Percentiles rank a stretch among this genome's conserved stretches.
phyloP scores from a whole-genome alignment of 2,888 invertebrate genomes.

The Amphimallon solstitiale region DNA sequence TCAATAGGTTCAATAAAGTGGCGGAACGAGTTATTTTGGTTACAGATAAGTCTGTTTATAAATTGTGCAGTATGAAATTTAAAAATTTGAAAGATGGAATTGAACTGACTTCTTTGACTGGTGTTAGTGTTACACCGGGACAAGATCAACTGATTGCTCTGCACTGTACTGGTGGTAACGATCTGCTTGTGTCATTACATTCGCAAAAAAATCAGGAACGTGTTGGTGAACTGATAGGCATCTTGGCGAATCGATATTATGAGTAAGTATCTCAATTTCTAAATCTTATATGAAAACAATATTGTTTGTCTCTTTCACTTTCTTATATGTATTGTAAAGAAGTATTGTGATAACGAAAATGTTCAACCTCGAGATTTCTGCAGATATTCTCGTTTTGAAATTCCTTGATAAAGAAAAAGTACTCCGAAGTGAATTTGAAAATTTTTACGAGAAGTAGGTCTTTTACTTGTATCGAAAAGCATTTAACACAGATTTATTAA shows the following conservation, averaged over 20 bases:
- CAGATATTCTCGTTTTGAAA: no score
- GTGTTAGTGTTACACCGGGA: slow-evolving; percentile 86
- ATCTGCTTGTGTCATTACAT: slow-evolving; percentile 84
- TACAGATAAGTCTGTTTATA: slow-evolving; percentile 86
- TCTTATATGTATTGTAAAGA: no score
- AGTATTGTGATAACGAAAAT: no score
- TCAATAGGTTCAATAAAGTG: slow-evolving; percentile 71
- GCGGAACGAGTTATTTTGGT: slow-evolving; percentile 90
- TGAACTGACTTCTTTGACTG: slow-evolving; percentile 70
- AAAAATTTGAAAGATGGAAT: slow-evolving; percentile 84
- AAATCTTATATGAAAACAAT: no score
- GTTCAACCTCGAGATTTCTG: no score
- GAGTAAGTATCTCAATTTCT: slow-evolving; percentile 70
- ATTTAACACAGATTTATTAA: no score
- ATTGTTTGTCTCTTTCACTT: no score
- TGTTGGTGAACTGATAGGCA: slow-evolving; percentile 88
- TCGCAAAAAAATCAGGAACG: slow-evolving; percentile 71
- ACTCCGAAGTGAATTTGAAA: no score
- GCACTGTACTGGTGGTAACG: slow-evolving; percentile 88
- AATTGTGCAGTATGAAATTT: slow-evolving; percentile 87
- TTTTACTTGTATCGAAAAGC: no score
- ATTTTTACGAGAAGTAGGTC: no score
- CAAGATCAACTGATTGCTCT: slow-evolving; percentile 88
- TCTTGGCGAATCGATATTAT: slow-evolving; percentile 78
- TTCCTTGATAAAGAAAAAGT: no score